Conservation (phyloP, 2,888 invertebrate genomes). For the Zonitis immaculata region DNA sequence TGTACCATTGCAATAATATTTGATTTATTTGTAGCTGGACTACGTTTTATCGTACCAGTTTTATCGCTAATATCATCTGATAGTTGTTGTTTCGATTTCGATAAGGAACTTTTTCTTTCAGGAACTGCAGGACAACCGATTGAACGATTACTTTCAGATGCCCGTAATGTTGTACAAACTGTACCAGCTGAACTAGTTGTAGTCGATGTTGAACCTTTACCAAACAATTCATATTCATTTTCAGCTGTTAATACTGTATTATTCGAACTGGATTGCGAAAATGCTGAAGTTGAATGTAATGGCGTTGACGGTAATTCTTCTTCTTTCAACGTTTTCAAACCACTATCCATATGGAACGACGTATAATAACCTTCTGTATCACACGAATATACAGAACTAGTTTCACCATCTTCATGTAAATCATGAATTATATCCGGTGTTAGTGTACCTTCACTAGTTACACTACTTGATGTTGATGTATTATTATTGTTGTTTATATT, state of each 20-base stretch:
- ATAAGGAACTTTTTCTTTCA: constrained; percentile 73
- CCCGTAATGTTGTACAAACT: constrained; percentile 77
- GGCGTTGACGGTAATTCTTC: constrained; percentile 69
- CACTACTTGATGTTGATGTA: constrained; percentile 77
- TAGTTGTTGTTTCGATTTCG: constrained; percentile 52
- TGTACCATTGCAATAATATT: constrained; percentile 59
- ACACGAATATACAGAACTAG: constrained; percentile 88
- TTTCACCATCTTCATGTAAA: constrained; percentile 78
- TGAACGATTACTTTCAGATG: constrained; percentile 61
- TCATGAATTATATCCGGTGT: constrained; percentile 80
- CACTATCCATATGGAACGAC: constrained; percentile 95
- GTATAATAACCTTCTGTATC: constrained; percentile 98
- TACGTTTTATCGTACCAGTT: constrained; percentile 48
- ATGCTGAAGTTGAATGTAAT: constrained; percentile 64
- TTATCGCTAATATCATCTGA: constrained; percentile 46
- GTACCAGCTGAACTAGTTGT: constrained; percentile 89
- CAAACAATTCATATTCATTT: constrained; percentile 86
- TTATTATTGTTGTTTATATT: constrained; percentile 60
- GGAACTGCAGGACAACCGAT: constrained; percentile 72
- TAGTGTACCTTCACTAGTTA: constrained; percentile 79
- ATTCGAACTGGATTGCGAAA: constrained; percentile 66
- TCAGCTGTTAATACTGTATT: constrained; percentile 70
- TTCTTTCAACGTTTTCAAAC: constrained; percentile 79
- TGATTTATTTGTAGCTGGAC: constrained; percentile 50
- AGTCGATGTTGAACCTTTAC: constrained; percentile 87